Evolutionary conservation across 2,888 invertebrate genomes (phyloP).

Genomic region (Cancer borealis): DNA sequence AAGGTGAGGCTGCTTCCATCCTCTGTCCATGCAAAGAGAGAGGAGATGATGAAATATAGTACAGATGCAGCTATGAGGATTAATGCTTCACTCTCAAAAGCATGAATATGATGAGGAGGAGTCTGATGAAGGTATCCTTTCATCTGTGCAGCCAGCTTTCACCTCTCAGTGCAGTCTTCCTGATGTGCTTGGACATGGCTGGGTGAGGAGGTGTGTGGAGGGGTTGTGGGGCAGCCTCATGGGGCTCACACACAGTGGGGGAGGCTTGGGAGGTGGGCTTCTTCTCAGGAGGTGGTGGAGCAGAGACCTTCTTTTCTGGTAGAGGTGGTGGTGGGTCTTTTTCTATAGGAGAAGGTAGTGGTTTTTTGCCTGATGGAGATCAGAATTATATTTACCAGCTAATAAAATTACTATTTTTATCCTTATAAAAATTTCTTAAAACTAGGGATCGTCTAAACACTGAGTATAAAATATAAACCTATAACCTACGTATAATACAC

Average conservation of each 20-base stretch:
- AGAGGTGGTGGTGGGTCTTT: constrained; percentile 72
- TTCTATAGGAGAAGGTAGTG: constrained; percentile 45
- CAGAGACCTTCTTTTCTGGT: constrained; percentile 68
- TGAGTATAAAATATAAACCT: no score
- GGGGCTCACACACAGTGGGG: constrained; percentile 38
- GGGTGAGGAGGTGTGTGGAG: background rate
- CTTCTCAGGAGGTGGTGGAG: constrained; percentile 75
- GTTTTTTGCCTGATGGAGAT: background rate
- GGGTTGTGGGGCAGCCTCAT: constrained; percentile 49
- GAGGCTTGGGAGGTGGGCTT: constrained; percentile 34
- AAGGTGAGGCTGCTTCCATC: constrained; percentile 56
- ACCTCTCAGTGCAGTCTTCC: constrained; percentile 4
- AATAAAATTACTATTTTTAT: background rate
- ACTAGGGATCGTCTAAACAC: no score
- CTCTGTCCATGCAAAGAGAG: background rate
- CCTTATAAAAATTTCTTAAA: no score
- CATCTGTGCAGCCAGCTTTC: background rate
- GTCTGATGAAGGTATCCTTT: background rate
- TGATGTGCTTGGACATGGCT: constrained; percentile 47
- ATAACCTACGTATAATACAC: no score
- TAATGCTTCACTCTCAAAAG: background rate
- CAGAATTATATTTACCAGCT: background rate
- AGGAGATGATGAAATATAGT: background rate
- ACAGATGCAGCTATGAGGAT: background rate
- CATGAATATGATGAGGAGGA: background rate